phyloP scores from a whole-genome alignment of 2,797 vertebrate genomes.

The Pipistrellus pygmaeus region DNA sequence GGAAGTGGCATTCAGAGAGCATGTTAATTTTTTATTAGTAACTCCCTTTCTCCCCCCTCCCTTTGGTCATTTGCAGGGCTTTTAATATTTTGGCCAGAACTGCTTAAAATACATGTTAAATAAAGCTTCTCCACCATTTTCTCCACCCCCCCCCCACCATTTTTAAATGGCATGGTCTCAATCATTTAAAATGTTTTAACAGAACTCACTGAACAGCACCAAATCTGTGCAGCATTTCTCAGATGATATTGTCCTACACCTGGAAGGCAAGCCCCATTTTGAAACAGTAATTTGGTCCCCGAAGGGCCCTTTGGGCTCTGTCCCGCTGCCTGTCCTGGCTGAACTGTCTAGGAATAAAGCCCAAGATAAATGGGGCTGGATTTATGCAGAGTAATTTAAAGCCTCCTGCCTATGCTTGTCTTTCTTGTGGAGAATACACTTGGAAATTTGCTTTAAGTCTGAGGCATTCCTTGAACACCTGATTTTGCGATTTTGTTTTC shows the following conservation, averaged over 20 bases:
- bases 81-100: constrained; percentile 75
- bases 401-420: constrained; percentile 80
- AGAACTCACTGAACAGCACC: constrained; percentile 84
- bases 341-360: constrained; percentile 86
- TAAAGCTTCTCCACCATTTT: constrained; percentile 6
- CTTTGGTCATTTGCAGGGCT: constrained; percentile 72
- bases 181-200: constrained; percentile 86
- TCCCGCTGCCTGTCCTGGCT: constrained; percentile 86
- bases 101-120: constrained; percentile 82
- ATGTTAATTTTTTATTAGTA: constrained; percentile 72
- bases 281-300: constrained; percentile 90
- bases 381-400: constrained; percentile 89
- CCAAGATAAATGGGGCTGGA: constrained; percentile 87
- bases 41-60: constrained; percentile 59
- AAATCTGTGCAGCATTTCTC: constrained; percentile 87
- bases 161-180: constrained; percentile 81
- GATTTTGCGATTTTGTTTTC: constrained; percentile 83
- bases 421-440: constrained; percentile 82
- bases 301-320: constrained; percentile 89
- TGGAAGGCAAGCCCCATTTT: constrained; percentile 88
- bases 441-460: constrained; percentile 81
- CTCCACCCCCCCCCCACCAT: background rate
- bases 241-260: constrained; percentile 88
- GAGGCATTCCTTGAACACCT: constrained; percentile 77
- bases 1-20: constrained; percentile 66